Conservation (phyloP, 2,797 vertebrate species). For the Coccyzus lansbergi region DNA sequence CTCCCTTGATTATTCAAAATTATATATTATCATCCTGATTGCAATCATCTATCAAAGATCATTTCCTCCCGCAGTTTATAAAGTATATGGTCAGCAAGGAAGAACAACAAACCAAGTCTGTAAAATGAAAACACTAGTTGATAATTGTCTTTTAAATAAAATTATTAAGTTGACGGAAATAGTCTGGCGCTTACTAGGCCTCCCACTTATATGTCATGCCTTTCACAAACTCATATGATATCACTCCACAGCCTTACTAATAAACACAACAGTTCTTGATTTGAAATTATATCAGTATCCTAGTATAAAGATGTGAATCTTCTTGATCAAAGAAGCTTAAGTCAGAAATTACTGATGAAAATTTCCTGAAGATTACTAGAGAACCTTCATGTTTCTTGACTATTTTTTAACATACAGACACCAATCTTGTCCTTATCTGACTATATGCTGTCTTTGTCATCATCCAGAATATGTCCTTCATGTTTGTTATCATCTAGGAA, state of each 20-base stretch:
- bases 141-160: conserved; percentile 16
- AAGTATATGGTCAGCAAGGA: conserved; percentile 70
- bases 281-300: background rate
- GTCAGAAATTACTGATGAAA: background rate
- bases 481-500: background rate
- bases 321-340: background rate
- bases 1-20: conserved; percentile 80
- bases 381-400: background rate
- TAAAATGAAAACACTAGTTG: background rate
- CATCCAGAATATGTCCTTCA: background rate
- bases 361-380: background rate
- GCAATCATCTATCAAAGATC: conserved; percentile 80
- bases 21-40: conserved; percentile 80
- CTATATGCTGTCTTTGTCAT: background rate
- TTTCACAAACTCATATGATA: background rate
- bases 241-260: background rate
- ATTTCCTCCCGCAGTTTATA: conserved; percentile 69
- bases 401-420: background rate
- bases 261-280: background rate
- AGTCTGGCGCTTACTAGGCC: background rate
- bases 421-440: background rate
- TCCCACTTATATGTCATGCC: background rate
- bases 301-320: background rate
- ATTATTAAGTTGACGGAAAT: background rate
- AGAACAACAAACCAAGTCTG: conserved; percentile 46